Evolutionary conservation across 1,140 invertebrate species (phyloP).

Genomic region (Zaprionus nigranus): DNA sequence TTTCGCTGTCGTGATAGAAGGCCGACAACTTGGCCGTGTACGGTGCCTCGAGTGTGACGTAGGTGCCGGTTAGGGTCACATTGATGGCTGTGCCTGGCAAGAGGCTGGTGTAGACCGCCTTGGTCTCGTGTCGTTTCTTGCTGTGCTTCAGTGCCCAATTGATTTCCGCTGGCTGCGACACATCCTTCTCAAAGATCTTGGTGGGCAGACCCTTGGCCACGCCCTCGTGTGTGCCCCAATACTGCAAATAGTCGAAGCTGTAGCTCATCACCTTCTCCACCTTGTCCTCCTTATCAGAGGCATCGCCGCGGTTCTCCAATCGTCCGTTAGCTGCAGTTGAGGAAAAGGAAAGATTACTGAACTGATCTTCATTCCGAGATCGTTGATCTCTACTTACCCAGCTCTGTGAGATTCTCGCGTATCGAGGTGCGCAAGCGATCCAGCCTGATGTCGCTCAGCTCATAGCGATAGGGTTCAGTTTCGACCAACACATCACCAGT

Average conservation of each 20-base stretch:
- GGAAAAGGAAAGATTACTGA: neutral
- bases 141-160: slow-evolving; percentile 88
- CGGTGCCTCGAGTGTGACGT: slow-evolving; percentile 89
- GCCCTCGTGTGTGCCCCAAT: slow-evolving; percentile 91
- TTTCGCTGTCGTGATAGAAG: slow-evolving; percentile 87
- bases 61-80: slow-evolving; percentile 90
- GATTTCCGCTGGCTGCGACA: slow-evolving; percentile 86
- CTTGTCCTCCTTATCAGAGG: slow-evolving; percentile 85
- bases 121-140: slow-evolving; percentile 86
- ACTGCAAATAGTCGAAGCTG: slow-evolving; percentile 88
- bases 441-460: slow-evolving; percentile 88
- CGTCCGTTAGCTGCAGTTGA: slow-evolving; percentile 85
- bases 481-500: slow-evolving; percentile 91
- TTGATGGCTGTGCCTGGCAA: slow-evolving; percentile 92
- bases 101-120: slow-evolving; percentile 74
- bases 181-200: slow-evolving; percentile 87
- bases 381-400: slow-evolving; percentile 76
- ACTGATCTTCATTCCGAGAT: neutral
- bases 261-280: slow-evolving; percentile 90
- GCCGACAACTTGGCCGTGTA: slow-evolving; percentile 90
- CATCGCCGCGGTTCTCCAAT: slow-evolving; percentile 87
- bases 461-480: slow-evolving; percentile 90
- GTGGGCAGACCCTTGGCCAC: slow-evolving; percentile 90
- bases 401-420: slow-evolving; percentile 85
- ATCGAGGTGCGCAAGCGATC: slow-evolving; percentile 86